These are phyloP conservation scores for Acanthis flammea DNA, from an alignment of 2,797 vertebrate genomes.

Conservation along the genomic window DNA sequence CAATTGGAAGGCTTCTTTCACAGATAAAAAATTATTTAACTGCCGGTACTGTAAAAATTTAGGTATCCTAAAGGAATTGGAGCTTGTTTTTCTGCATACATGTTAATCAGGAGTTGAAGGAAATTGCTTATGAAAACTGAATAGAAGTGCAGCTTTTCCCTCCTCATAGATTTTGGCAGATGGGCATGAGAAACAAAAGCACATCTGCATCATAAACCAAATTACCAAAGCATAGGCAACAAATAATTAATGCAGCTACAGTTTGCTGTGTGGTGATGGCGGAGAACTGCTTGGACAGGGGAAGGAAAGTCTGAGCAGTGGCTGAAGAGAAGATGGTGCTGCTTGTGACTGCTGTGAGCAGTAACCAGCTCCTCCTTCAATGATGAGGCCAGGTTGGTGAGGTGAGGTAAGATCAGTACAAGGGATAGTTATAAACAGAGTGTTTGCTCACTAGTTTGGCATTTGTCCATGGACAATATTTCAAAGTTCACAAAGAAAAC, in stretches of 20 bases:
- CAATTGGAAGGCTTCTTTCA: background rate
- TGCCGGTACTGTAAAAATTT: background rate
- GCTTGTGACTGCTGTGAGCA: background rate
- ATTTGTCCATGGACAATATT: background rate
- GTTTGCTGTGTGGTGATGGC: background rate
- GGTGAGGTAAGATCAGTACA: background rate
- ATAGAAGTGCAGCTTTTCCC: background rate
- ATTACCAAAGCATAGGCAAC: background rate
- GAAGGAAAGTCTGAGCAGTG: background rate
- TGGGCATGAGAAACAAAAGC: background rate
- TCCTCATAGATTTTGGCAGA: background rate
- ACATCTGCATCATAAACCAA: background rate
- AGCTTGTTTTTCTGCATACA: background rate
- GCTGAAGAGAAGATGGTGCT: background rate
- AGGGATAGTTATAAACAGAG: background rate
- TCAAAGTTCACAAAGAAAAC: background rate
- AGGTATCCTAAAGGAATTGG: background rate
- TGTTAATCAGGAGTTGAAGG: background rate
- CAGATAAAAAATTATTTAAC: background rate
- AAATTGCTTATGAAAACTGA: background rate
- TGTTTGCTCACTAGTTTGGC: background rate
- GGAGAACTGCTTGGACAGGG: background rate
- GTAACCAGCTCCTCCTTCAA: fast-evolving
- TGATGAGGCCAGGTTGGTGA: background rate
- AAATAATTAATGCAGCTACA: background rate